Conservation (phyloP, 1,140 invertebrate species). For the Semibalanus balanoides region DNA sequence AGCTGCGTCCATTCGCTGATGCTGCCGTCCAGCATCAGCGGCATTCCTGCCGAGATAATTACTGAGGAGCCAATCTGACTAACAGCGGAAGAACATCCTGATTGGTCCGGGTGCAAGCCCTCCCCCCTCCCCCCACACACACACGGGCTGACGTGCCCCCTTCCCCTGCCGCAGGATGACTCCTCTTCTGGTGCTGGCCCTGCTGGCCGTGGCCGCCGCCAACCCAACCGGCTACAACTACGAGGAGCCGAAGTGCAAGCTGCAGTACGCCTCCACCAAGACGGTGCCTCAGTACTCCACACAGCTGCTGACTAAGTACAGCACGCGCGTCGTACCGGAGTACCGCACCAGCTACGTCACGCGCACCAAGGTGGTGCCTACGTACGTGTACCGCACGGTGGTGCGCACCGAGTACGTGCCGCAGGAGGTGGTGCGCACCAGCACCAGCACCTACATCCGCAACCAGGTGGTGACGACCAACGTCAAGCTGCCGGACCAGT, state of each 20-base stretch:
- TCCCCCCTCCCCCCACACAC: too few relatives aligned
- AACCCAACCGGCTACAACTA: background rate
- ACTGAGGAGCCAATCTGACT: too few relatives aligned
- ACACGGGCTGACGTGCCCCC: too few relatives aligned
- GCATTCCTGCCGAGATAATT: too few relatives aligned
- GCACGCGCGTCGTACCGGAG: background rate
- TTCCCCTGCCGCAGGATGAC: background rate
- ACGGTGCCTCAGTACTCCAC: background rate
- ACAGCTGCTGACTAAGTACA: background rate
- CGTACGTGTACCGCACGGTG: background rate
- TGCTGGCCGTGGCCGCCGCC: background rate
- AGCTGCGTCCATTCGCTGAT: too few relatives aligned
- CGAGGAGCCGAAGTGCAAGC: background rate
- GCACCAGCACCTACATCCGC: background rate
- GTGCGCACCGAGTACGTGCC: background rate
- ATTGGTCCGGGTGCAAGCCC: background rate
- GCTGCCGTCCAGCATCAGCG: too few relatives aligned
- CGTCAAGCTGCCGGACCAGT: background rate
- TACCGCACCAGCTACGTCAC: background rate
- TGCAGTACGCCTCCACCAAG: background rate
- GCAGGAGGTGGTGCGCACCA: background rate
- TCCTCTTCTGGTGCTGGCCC: background rate
- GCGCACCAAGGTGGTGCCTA: background rate
- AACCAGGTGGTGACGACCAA: background rate
- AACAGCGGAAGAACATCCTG: too few relatives aligned